phyloP scores from a whole-genome alignment of 92 coral and sea anemone genomes.

The Bergia sp. region DNA sequence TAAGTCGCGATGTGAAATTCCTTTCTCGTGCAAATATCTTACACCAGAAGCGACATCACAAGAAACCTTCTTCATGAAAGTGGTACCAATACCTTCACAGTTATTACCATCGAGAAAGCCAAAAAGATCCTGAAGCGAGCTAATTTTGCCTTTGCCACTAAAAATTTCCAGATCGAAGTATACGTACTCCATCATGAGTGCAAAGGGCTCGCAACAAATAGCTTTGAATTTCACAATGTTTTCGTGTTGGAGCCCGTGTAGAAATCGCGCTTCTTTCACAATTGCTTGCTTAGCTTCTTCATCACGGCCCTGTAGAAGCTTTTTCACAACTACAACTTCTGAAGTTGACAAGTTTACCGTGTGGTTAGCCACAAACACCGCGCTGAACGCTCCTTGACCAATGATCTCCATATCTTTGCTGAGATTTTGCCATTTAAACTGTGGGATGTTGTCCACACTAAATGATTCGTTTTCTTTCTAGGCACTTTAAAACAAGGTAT shows the following conservation, averaged over 20 bases:
- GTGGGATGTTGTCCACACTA: constrained; percentile 23
- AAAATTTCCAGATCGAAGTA: constrained; percentile 49
- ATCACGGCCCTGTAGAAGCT: neutral
- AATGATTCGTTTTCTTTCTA: neutral
- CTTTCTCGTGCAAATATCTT: constrained; percentile 31
- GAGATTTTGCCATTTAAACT: constrained; percentile 27
- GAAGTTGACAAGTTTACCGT: neutral
- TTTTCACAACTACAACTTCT: constrained; percentile 24
- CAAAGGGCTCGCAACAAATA: constrained; percentile 50
- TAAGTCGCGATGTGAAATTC: constrained; percentile 49
- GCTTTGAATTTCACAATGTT: constrained; percentile 55
- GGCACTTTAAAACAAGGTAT: too few relatives aligned
- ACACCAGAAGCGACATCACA: constrained; percentile 13
- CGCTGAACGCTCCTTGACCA: constrained; percentile 36
- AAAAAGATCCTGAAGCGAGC: constrained; percentile 24
- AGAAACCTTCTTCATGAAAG: constrained; percentile 6
- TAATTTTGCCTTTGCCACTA: constrained; percentile 50
- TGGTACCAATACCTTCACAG: constrained; percentile 31
- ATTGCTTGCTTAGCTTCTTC: neutral
- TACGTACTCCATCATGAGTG: constrained; percentile 53
- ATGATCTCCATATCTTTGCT: constrained; percentile 14
- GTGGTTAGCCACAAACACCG: constrained; percentile 25
- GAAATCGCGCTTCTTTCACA: constrained; percentile 37
- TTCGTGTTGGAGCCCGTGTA: constrained; percentile 30
- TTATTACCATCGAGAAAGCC: constrained; percentile 10